A percentile compares a stretch with the other conserved stretches of the same genome.
These are phyloP conservation scores for Chymomyza procnemis DNA, from an alignment of 2,888 invertebrate species.

Conservation along the genomic window DNA sequence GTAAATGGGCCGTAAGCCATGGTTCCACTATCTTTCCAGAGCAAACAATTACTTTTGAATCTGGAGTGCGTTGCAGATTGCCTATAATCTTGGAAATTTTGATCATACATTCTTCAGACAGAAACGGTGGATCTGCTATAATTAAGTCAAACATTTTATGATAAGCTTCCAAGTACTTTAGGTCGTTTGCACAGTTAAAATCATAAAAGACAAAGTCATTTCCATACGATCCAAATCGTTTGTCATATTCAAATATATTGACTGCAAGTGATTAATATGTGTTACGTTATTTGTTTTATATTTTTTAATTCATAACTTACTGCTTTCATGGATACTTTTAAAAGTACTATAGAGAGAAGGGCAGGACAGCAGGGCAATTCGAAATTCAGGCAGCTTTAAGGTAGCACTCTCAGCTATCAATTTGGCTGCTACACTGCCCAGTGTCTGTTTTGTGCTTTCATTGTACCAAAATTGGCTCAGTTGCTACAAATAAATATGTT, in stretches of 20 bases:
- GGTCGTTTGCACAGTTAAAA: conserved; percentile 89
- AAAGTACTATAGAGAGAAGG: conserved; percentile 89
- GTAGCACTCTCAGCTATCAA: conserved; percentile 79
- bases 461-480: conserved; percentile 99
- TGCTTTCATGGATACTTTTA: conserved; percentile 78
- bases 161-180: conserved; percentile 80
- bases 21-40: conserved; percentile 91
- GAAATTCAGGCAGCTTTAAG: conserved; percentile 54
- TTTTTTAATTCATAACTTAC: conserved; percentile 33
- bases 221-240: conserved; percentile 88
- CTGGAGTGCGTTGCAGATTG: conserved; percentile 81
- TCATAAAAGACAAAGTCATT: conserved; percentile 91
- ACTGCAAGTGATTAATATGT: conserved; percentile 60
- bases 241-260: conserved; percentile 89
- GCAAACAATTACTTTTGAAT: conserved; percentile 81
- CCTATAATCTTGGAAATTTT: conserved; percentile 90
- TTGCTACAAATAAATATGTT: conserved; percentile 84
- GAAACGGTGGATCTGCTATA: conserved; percentile 95
- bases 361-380: conserved; percentile 91
- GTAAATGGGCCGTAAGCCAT: conserved; percentile 82
- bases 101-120: conserved; percentile 93
- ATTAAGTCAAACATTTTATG: conserved; percentile 86
- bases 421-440: conserved; percentile 85
- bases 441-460: conserved; percentile 84
- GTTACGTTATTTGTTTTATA: background rate